Conservation (phyloP, 2,888 invertebrate genomes). For the Parochlus steinenii region DNA sequence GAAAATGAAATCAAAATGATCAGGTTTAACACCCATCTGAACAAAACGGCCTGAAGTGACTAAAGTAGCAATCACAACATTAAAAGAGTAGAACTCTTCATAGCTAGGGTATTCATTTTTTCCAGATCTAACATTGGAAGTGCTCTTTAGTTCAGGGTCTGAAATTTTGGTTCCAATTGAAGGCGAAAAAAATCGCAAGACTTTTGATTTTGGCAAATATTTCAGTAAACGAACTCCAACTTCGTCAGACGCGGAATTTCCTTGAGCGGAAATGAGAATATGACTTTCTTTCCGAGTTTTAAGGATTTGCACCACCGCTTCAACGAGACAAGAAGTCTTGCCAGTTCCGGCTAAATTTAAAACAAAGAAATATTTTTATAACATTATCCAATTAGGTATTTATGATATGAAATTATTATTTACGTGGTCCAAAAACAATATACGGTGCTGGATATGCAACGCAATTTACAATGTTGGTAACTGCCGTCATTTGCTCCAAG, state of each 20-base stretch:
- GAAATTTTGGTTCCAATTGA: slow-evolving; percentile 21
- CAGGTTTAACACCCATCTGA: neutral
- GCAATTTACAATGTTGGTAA: slow-evolving; percentile 45
- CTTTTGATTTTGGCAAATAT: slow-evolving; percentile 19
- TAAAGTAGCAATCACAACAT: slow-evolving; percentile 47
- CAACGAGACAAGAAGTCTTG: slow-evolving; percentile 54
- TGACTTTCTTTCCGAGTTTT: slow-evolving; percentile 23
- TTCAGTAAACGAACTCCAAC: slow-evolving; percentile 34
- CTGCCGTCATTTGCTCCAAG: slow-evolving; percentile 44
- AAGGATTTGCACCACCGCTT: slow-evolving; percentile 46
- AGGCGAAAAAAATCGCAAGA: slow-evolving; percentile 32
- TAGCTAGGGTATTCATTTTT: slow-evolving; percentile 28
- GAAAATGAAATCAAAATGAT: slow-evolving; percentile 47
- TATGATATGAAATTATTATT: too few species aligned
- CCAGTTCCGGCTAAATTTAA: too few species aligned
- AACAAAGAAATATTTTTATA: too few species aligned
- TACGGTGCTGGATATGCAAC: slow-evolving; percentile 52
- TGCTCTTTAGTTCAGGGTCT: slow-evolving; percentile 23
- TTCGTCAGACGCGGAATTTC: slow-evolving; percentile 57
- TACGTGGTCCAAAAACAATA: slow-evolving; percentile 74
- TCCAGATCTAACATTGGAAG: slow-evolving; percentile 28
- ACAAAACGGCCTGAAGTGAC: slow-evolving; percentile 32
- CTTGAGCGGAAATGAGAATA: slow-evolving; percentile 48
- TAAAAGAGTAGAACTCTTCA: slow-evolving; percentile 33
- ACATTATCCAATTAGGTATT: too few species aligned